A percentile compares a stretch with the other conserved stretches of the same genome.
Conservation (phyloP, 2,888 invertebrate genomes). For the Drosophila monieri region DNA sequence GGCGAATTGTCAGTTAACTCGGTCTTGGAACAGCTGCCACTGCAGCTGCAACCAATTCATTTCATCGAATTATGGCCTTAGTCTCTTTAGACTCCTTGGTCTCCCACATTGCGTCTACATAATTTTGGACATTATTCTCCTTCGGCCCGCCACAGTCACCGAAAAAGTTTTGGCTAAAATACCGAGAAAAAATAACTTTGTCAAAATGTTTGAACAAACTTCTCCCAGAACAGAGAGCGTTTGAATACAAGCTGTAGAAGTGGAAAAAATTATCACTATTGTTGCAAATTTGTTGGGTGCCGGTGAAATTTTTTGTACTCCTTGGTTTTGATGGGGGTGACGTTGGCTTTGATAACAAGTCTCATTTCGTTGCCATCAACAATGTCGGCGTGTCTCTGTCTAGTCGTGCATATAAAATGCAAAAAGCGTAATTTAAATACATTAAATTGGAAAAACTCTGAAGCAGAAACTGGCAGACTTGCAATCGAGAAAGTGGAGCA, state of each 20-base stretch:
- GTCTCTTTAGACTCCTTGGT: constrained; percentile 13
- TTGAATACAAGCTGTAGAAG: constrained; percentile 35
- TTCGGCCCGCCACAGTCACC: constrained; percentile 15
- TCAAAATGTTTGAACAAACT: constrained; percentile 65
- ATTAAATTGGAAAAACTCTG: constrained; percentile 9
- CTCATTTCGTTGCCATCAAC: constrained; percentile 14
- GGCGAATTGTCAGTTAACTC: constrained; percentile 44
- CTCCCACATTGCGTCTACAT: constrained; percentile 34
- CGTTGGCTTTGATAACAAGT: constrained; percentile 33
- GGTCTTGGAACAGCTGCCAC: constrained; percentile 23
- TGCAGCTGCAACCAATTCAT: constrained; percentile 43
- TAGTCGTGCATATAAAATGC: constrained; percentile 22
- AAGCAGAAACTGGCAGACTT: constrained; percentile 2
- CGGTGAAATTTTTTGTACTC: constrained; percentile 43
- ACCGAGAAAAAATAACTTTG: constrained; percentile 58
- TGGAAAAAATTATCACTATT: constrained; percentile 74
- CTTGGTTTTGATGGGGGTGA: constrained; percentile 24
- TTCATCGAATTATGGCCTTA: constrained; percentile 33
- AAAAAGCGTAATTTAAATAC: constrained; percentile 45
- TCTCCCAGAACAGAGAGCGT: constrained; percentile 32
- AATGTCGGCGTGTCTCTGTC: constrained; percentile 10
- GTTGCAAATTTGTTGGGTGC: constrained; percentile 64
- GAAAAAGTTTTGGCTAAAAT: constrained; percentile 32
- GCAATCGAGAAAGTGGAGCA: background rate
- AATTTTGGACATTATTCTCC: constrained; percentile 61